These are phyloP conservation scores for Notodonta dromedarius DNA, from an alignment of 2,888 invertebrate genomes.

Conservation along the genomic window DNA sequence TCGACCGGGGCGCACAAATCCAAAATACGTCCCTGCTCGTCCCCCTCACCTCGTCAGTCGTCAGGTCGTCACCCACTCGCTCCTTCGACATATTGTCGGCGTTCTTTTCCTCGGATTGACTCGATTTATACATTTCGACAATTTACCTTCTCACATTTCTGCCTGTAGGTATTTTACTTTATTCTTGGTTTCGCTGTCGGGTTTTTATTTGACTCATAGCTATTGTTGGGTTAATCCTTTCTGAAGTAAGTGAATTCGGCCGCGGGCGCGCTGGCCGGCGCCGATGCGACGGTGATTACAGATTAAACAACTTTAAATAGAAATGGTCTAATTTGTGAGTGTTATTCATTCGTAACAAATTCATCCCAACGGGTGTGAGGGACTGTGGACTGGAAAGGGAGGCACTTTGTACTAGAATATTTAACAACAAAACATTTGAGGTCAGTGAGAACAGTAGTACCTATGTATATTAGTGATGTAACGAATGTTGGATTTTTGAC, in stretches of 20 bases:
- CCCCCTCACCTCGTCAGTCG: slow-evolving; percentile 7
- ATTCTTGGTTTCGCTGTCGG: neutral
- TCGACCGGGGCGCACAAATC: too few relatives aligned
- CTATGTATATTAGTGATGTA: too few relatives aligned
- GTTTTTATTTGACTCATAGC: neutral
- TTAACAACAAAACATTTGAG: too few relatives aligned
- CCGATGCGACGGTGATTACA: neutral
- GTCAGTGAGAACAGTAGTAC: too few relatives aligned
- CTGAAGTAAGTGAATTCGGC: neutral
- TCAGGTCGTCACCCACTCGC: slow-evolving; percentile 8
- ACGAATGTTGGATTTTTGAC: too few relatives aligned
- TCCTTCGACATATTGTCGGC: neutral
- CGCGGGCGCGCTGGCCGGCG: slow-evolving; percentile 13
- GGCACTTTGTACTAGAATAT: too few relatives aligned
- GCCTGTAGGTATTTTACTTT: neutral
- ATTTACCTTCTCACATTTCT: slow-evolving; percentile 2
- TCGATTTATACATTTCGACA: neutral
- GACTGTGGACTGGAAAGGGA: too few relatives aligned
- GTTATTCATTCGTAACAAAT: too few relatives aligned
- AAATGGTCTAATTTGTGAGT: neutral
- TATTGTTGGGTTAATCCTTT: neutral
- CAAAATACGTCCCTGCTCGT: neutral
- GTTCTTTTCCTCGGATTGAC: slow-evolving; percentile 4
- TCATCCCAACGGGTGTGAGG: too few relatives aligned
- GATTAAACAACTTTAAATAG: neutral